Evolutionary conservation across 2,888 invertebrate species (phyloP).

Genomic region (Torymus texanus): DNA sequence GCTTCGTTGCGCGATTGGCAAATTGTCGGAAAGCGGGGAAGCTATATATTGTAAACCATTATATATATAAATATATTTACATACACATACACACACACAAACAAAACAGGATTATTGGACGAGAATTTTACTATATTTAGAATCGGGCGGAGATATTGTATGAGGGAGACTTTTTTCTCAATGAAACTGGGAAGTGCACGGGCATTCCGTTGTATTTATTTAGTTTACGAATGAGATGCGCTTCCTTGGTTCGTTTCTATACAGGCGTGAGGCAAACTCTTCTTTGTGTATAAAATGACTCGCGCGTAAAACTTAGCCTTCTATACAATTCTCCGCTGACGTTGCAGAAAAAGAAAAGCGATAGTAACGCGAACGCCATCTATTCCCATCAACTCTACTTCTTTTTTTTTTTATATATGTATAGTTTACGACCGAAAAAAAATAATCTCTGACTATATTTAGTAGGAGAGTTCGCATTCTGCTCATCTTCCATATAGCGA

Average conservation of each 20-base stretch:
- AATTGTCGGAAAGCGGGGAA: slow-evolving; percentile 6
- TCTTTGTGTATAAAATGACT: slow-evolving; percentile 19
- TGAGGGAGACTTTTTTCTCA: not conserved
- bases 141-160: not conserved
- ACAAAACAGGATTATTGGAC: slow-evolving; percentile 5
- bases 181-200: slow-evolving; percentile 34
- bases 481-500: slow-evolving; percentile 72
- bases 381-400: slow-evolving; percentile 1
- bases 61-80: not conserved
- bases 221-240: slow-evolving; percentile 30
- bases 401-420: slow-evolving; percentile 6
- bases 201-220: slow-evolving; percentile 39
- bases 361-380: not conserved
- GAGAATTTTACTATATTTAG: slow-evolving; percentile 7
- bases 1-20: slow-evolving; percentile 26
- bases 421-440: slow-evolving; percentile 6
- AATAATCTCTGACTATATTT: slow-evolving; percentile 6
- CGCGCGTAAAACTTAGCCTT: slow-evolving; percentile 25
- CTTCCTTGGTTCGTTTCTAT: slow-evolving; percentile 39
- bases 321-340: not conserved
- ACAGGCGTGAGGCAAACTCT: slow-evolving; percentile 11
- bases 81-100: not conserved
- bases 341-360: not conserved
- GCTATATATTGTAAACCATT: too few relatives aligned
- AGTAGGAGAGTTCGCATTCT: slow-evolving; percentile 60